A percentile compares a stretch with the other conserved stretches of the same genome.
These are phyloP conservation scores for Drosophila nebulosa DNA, from an alignment of 1,140 invertebrate species.

Conservation along the genomic window DNA sequence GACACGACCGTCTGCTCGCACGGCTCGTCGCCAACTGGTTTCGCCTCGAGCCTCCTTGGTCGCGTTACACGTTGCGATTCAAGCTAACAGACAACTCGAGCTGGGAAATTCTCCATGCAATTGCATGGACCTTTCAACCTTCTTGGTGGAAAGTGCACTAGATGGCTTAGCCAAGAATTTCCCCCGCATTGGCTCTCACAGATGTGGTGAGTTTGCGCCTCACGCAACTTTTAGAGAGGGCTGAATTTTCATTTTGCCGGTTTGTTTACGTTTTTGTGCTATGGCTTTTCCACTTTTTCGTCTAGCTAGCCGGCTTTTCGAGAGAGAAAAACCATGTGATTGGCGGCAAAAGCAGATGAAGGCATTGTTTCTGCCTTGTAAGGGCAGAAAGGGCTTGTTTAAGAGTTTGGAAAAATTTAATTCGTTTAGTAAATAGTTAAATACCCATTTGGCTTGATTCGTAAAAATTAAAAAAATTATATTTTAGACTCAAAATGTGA, in stretches of 20 bases:
- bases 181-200: slow-evolving; percentile 9
- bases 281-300: slow-evolving; percentile 37
- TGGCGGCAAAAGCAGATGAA: slow-evolving; percentile 14
- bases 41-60: slow-evolving; percentile 62
- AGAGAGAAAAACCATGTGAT: slow-evolving; percentile 45
- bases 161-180: not conserved
- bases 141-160: not conserved
- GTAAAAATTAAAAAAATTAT: too few species aligned
- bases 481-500: too few species aligned
- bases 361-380: not conserved
- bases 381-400: too few species aligned
- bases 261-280: slow-evolving; percentile 75
- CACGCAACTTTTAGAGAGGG: slow-evolving; percentile 14
- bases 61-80: not conserved
- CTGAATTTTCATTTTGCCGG: slow-evolving; percentile 67
- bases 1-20: slow-evolving; percentile 79
- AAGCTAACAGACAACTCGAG: slow-evolving; percentile 5
- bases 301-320: slow-evolving; percentile 51
- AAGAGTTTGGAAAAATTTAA: too few species aligned
- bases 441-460: too few species aligned
- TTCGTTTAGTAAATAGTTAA: too few species aligned
- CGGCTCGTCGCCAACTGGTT: slow-evolving; percentile 77
- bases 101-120: slow-evolving; percentile 38
- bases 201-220: slow-evolving; percentile 59
- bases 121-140: not conserved